Base-by-base conservation (phyloP, 30 jellyfish, hydroid and myxozoan genomes). In the Turritopsis dohrnii region DNA sequence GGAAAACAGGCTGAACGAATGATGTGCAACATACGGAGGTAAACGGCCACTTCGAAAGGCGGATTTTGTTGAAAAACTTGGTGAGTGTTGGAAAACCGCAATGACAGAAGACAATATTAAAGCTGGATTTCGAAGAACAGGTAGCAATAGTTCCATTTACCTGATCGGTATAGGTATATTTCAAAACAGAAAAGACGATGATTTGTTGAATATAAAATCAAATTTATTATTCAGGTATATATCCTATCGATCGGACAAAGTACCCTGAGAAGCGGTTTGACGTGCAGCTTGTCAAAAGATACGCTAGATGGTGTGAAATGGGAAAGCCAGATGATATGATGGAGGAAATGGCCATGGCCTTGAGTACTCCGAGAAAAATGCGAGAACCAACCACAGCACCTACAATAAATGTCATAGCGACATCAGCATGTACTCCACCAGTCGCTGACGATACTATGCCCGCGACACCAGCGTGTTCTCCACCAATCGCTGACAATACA, bases 181-280 rank as follows among this genome's bases (percentile, higher is more conserved):
- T 74, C 41, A 24, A 29, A 30, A 23, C 19, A 74, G 23, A 24
- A 27, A 7, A 3, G 16, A n/a, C 23, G 16, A 23, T 8, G 16
- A 20, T 71, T 29, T 29, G 72, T 23, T 16, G 23, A 8, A 7
- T 74, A 30, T 24, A 19, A 17, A 24, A 13, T 23, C 24, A 74
- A 22, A 74, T 74, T 19, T 30, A 29, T 23, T 30, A 23, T 74
- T 29, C 21, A 74, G 83, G 83, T 24, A 74, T 23, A 29, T 84
- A 16, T 28, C 90, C 90, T 16, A 65, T 83, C 19, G 90, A 84
- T 66, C 28, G 7, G 16, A 52, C 90, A 16, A 84, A 84, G 73
- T 84, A 73, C 52, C 90, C 88, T 23, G 27, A 53, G 73, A 22
- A 31, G 17, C 86, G 79, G 16, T 54, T 84, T 52, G 90, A 84